A percentile compares a stretch with the other conserved stretches of the same genome.
Evolutionary conservation across 2,888 invertebrate species (phyloP).

Genomic region (Dicranocentrus wangi): DNA sequence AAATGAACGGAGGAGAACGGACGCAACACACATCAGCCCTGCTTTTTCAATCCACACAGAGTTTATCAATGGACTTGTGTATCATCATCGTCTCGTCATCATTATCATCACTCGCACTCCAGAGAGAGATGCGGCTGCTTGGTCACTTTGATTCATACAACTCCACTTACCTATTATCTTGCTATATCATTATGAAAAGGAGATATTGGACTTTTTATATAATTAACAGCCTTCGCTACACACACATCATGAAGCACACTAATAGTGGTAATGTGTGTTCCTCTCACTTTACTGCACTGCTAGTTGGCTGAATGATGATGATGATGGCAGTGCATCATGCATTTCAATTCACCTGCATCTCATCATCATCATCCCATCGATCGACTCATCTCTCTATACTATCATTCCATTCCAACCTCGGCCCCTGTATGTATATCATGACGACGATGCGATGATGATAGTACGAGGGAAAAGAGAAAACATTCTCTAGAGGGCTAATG

Average conservation of each 20-base stretch:
- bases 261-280: slow-evolving; percentile 2
- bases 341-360: too few species aligned
- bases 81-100: slow-evolving; percentile 26
- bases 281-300: too few species aligned
- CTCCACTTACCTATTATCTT: slow-evolving; percentile 44
- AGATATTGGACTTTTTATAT: slow-evolving; percentile 44
- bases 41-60: slow-evolving; percentile 35
- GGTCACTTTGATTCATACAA: slow-evolving; percentile 55
- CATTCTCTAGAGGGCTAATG: background rate
- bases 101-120: slow-evolving; percentile 48
- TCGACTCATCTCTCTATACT: too few species aligned
- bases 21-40: too few species aligned
- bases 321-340: too few species aligned
- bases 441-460: too few species aligned
- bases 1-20: slow-evolving; percentile 2
- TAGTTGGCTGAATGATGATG: too few species aligned
- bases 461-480: background rate
- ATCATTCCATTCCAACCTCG: too few species aligned
- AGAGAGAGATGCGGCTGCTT: slow-evolving; percentile 43
- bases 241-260: slow-evolving; percentile 17
- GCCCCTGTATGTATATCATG: too few species aligned
- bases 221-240: slow-evolving; percentile 32
- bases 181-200: slow-evolving; percentile 54
- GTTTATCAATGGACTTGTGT: slow-evolving; percentile 59
- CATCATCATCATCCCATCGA: too few species aligned